Base-by-base conservation (phyloP, 1,140 invertebrate species). In the Bombus sibiricus region DNA sequence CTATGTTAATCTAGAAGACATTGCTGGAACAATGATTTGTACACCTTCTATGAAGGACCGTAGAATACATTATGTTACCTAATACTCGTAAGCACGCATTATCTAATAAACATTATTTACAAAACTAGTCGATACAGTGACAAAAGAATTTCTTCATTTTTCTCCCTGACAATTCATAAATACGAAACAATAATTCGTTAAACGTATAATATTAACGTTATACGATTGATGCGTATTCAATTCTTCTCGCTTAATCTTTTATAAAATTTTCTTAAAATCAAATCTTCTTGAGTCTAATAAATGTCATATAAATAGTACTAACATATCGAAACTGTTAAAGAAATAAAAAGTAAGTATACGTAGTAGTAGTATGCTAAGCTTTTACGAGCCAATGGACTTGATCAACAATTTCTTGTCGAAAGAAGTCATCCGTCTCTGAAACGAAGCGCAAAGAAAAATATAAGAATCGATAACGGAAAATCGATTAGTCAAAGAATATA, bases 1-100 rank as follows among this genome's bases (percentile, higher is more conserved):
- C 93, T 94, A 91, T 93, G 93, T 94, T 94, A 92, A 93, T 92
- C 90, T 93, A 93, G 93, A 94, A 86, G 91, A 93, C 94, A 94
- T 94, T 94, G 93, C 93, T 94, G 93, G 93, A 94, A 94, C 94
- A 94, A 94, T 94, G 94, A 94, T 94, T 94, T 94, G 92, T 94
- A 94, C 93, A 89, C 93, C 93, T 94, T 94, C 94, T 94, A 94
- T 94, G 93, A 94, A 94, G 93, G 93, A 94, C 91, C 90, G 90
- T 94, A 94, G 93, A 93, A 89, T 92, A 94, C 92, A 91, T 94
- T 94, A 94, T 93, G 94, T 94, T 94, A 94, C 91, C 93, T 94
- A 93, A 93, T 94, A 94, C 91, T 91, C 91, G 88, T 94, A 94
- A 94, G 93, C 91, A 93, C 92, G 91, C 91, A 94, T 93, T 93